These are phyloP conservation scores for Aproaerema taeniolella DNA, from an alignment of 2,888 invertebrate species.

Conservation along the genomic window DNA sequence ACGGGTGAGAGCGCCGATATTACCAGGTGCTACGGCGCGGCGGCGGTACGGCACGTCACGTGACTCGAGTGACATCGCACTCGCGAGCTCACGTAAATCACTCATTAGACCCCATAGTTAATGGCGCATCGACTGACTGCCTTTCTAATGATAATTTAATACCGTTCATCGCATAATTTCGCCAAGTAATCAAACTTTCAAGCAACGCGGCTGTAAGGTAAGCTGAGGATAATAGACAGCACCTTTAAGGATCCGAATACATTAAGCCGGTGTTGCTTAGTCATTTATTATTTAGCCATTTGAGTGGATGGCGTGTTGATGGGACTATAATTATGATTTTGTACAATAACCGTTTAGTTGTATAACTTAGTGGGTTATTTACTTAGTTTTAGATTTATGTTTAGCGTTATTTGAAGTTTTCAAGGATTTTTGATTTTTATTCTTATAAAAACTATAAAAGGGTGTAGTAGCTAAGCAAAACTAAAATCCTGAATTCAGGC, in stretches of 20 bases:
- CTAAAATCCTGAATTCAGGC: too few species aligned
- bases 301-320: constrained; percentile 29
- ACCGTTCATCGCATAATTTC: constrained; percentile 58
- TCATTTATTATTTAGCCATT: constrained; percentile 41
- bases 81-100: constrained; percentile 61
- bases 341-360: constrained; percentile 7
- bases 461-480: too few species aligned
- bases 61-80: too few species aligned
- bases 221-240: constrained; percentile 52
- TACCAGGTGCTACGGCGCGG: constrained; percentile 33
- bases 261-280: constrained; percentile 50
- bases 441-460: too few species aligned
- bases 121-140: constrained; percentile 51
- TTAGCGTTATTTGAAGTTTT: too few species aligned
- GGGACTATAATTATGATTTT: constrained; percentile 24
- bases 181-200: constrained; percentile 63
- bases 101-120: constrained; percentile 54
- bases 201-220: constrained; percentile 44
- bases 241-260: constrained; percentile 50
- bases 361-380: too few species aligned
- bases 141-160: constrained; percentile 66
- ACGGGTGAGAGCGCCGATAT: constrained; percentile 49
- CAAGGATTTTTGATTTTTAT: too few species aligned
- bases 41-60: constrained; percentile 2
- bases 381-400: too few species aligned